Base-by-base conservation (phyloP, 2,797 vertebrate genomes). In the Kryptopterus vitreolus region DNA sequence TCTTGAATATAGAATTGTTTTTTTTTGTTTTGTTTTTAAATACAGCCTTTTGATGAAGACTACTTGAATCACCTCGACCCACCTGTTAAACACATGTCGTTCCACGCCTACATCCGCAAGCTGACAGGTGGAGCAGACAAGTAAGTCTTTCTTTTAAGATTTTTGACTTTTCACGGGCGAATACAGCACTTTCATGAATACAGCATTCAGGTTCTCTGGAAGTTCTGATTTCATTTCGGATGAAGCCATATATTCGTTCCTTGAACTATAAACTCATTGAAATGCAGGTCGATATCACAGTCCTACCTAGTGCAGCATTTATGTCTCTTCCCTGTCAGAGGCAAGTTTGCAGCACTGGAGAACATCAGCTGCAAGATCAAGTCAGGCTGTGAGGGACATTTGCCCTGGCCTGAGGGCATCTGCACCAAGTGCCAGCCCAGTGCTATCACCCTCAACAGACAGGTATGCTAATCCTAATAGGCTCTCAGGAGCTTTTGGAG, bases 311-410 rank as follows among this genome's bases (percentile, higher is more conserved):
- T 50, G n/a, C 69, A 22, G 1, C 20, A 52, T 62, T 52, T 43
- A 68, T 43, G 16, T 50, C 11, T 15, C 33, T 38, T 79, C 18
- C 66, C 65, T 15, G 31, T 58, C 72, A 99, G 98, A 89, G 98
- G 98, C 52, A 99, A 99, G 72, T 99, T 99, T 89, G 97, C 96
- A 31, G 98, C 98, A 79, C 89, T 99, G 92, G 98, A 99, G 91
- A 99, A 99, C 91, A 98, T 99, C 93, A 99, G 96, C 90, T 99
- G 98, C 92, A 99, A 99, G 91, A 98, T 99, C 87, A 99, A 99
- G 87, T 97, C 96, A 0, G 98, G 98, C n/a, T 99, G 98, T 3
- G 98, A 99, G 89, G 97, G 97, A 0, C 98, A 99, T 84, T 95
- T 95, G 48, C 98, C 97, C 0, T 99, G 98, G 98, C 98, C 98